Conservation (phyloP, 2,888 invertebrate genomes). For the Dolichomitus sp. region DNA sequence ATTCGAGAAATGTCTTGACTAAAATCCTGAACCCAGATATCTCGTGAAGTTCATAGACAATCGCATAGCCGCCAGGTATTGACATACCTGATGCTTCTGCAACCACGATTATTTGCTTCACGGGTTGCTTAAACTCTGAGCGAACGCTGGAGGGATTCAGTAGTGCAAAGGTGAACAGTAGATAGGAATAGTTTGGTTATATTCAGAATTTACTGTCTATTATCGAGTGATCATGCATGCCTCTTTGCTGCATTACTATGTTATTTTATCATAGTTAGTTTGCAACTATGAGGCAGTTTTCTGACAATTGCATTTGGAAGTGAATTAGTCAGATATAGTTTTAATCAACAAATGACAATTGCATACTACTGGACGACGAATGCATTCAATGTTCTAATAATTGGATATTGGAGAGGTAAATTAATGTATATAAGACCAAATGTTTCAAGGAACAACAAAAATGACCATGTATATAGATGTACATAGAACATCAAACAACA, state of each 20-base stretch:
- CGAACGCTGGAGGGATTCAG: slow-evolving; percentile 14
- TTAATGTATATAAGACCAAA: too few species aligned
- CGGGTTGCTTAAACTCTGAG: slow-evolving; percentile 32
- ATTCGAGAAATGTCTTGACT: slow-evolving; percentile 6
- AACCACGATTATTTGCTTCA: slow-evolving; percentile 33
- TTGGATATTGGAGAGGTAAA: too few species aligned
- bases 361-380: neutral
- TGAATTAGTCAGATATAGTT: neutral
- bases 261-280: neutral
- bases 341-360: neutral
- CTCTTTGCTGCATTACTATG: neutral
- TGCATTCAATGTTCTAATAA: neutral
- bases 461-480: too few species aligned
- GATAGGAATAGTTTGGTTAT: neutral
- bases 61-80: slow-evolving; percentile 20
- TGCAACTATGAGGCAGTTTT: neutral
- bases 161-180: slow-evolving; percentile 12
- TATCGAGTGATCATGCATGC: neutral
- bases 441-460: too few species aligned
- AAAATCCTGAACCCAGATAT: neutral
- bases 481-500: too few species aligned
- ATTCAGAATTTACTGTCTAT: neutral
- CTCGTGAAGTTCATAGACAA: slow-evolving; percentile 28
- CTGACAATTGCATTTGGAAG: neutral
- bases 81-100: slow-evolving; percentile 38